A percentile compares a stretch with the other conserved stretches of the same genome.
Evolutionary conservation across 2,113 vertebrate species (phyloP).

Genomic region (cat (Felis catus)): DNA sequence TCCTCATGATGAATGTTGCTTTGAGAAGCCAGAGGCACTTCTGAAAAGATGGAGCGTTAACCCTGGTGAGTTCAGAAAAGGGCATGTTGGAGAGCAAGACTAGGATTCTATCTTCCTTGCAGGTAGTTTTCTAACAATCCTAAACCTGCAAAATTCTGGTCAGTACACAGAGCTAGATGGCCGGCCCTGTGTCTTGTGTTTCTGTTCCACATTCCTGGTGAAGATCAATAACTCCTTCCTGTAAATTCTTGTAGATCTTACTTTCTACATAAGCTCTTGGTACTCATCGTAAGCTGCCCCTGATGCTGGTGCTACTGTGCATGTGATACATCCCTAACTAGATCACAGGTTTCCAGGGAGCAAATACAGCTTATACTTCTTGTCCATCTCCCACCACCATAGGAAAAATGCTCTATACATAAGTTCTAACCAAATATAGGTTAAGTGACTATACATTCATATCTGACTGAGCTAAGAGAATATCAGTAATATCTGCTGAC

Average conservation of each 20-base stretch:
- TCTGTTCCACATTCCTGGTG: not conserved
- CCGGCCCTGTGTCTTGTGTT: not conserved
- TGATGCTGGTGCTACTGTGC: not conserved
- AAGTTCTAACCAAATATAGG: not conserved
- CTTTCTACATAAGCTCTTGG: not conserved
- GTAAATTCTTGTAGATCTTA: not conserved
- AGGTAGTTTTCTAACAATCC: slow-evolving; percentile 17
- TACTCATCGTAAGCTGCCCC: not conserved
- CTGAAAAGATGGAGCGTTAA: slow-evolving; percentile 38
- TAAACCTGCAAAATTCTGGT: not conserved
- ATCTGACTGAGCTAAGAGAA: not conserved
- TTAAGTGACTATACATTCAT: not conserved
- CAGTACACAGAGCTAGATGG: not conserved
- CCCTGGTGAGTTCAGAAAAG: slow-evolving; percentile 36
- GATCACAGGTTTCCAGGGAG: not conserved
- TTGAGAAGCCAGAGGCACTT: slow-evolving; percentile 62
- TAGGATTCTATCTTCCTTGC: not conserved
- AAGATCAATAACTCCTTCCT: not conserved
- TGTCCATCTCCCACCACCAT: not conserved
- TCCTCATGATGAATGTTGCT: slow-evolving; percentile 46
- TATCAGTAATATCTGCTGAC: not conserved
- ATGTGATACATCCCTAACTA: not conserved
- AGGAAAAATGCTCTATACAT: not conserved
- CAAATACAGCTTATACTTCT: not conserved
- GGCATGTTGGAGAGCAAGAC: not conserved